A percentile compares a stretch with the other conserved stretches of the same genome.
Evolutionary conservation across 1,140 invertebrate species (phyloP).

Genomic region (Tetragnatha versicolor): DNA sequence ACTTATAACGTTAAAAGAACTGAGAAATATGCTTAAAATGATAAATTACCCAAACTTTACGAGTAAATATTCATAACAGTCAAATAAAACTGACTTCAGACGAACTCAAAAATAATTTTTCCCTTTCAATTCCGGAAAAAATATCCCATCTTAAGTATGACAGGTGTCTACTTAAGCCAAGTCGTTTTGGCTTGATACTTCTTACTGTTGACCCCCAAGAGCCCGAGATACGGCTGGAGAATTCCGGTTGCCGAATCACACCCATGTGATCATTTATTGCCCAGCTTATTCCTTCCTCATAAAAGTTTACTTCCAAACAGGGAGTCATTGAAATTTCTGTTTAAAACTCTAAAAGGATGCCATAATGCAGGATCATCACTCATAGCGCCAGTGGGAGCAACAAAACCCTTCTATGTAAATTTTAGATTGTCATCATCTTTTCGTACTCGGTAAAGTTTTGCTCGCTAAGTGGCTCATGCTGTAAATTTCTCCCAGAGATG

Average conservation of each 20-base stretch:
- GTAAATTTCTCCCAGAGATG: constrained; percentile 11
- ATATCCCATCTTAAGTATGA: too few relatives aligned
- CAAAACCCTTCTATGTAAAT: constrained; percentile 43
- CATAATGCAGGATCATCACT: constrained; percentile 34
- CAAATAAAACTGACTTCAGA: too few relatives aligned
- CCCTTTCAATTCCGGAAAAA: too few relatives aligned
- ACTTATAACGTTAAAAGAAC: too few relatives aligned
- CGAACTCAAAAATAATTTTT: too few relatives aligned
- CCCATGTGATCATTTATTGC: constrained; percentile 19
- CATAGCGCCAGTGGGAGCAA: constrained; percentile 28
- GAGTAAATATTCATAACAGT: too few relatives aligned
- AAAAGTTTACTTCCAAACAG: constrained; percentile 42
- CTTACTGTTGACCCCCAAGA: too few relatives aligned
- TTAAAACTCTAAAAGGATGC: constrained; percentile 39
- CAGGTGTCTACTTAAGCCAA: too few relatives aligned
- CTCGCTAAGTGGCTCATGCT: background rate
- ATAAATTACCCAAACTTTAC: too few relatives aligned
- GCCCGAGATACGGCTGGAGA: background rate
- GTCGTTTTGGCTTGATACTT: too few relatives aligned
- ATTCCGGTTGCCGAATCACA: constrained; percentile 25
- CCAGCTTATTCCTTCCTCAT: constrained; percentile 9
- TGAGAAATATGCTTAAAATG: too few relatives aligned
- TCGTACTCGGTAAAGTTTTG: background rate
- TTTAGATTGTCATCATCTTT: constrained; percentile 30
- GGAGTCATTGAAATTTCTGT: constrained; percentile 43